These are phyloP conservation scores for Pogonophryne albipinna DNA, from an alignment of 2,797 vertebrate species.

Conservation along the genomic window DNA sequence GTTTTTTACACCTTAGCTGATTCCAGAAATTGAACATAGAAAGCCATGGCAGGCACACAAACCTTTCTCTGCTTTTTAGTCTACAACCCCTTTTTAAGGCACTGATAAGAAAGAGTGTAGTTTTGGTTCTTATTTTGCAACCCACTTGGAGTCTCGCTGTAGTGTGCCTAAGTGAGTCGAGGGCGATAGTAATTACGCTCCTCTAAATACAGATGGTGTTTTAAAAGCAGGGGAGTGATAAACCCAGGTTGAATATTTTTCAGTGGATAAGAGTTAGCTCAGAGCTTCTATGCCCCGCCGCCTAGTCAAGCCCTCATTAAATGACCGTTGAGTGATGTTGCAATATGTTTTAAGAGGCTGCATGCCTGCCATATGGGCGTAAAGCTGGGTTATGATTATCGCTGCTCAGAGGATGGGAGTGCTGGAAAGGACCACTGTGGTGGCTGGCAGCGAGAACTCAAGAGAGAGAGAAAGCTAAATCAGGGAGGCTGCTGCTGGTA, in stretches of 20 bases:
- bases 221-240: slow-evolving; percentile 22
- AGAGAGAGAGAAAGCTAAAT: slow-evolving; percentile 20
- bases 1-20: background rate
- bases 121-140: background rate
- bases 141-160: background rate
- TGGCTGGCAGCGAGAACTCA: slow-evolving; percentile 31
- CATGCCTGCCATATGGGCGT: slow-evolving; percentile 50
- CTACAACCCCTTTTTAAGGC: background rate
- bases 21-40: background rate
- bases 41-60: background rate
- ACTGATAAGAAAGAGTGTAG: background rate
- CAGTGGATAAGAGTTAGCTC: slow-evolving; percentile 3
- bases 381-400: slow-evolving; percentile 49
- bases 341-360: slow-evolving; percentile 44
- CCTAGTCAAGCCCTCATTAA: slow-evolving; percentile 56
- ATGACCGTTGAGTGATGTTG: slow-evolving; percentile 53
- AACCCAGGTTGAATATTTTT: slow-evolving; percentile 29
- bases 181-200: background rate
- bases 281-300: slow-evolving; percentile 26
- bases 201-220: slow-evolving; percentile 11
- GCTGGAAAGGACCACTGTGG: slow-evolving; percentile 51
- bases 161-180: slow-evolving; percentile 5
- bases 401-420: slow-evolving; percentile 46
- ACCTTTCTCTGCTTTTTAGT: background rate
- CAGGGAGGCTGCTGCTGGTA: slow-evolving; percentile 33